phyloP scores from a whole-genome alignment of 2,888 invertebrate genomes.

The Lymantria dispar region DNA sequence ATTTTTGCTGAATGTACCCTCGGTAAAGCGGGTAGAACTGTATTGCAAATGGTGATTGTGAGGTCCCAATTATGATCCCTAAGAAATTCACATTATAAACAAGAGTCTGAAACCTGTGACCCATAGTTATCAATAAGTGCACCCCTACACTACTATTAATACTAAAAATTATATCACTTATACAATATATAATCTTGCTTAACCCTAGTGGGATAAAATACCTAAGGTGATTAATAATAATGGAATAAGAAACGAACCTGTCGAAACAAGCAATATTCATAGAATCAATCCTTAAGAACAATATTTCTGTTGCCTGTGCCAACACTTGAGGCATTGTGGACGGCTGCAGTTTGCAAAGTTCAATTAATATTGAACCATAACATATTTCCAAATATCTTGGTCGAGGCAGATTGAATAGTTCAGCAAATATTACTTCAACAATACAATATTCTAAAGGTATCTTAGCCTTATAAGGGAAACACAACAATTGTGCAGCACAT shows the following conservation, averaged over 20 bases:
- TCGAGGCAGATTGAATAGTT: constrained; percentile 95
- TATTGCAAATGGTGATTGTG: too few species aligned
- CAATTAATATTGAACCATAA: constrained; percentile 97
- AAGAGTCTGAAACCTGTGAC: too few species aligned
- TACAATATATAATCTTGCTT: too few species aligned
- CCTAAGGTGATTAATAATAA: background rate
- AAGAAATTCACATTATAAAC: too few species aligned
- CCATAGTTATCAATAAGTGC: too few species aligned
- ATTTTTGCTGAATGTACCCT: too few species aligned
- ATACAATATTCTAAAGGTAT: constrained; percentile 99
- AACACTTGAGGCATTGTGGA: constrained; percentile 98
- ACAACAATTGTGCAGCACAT: constrained; percentile 95
- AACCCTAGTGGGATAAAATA: too few species aligned
- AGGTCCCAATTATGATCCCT: too few species aligned
- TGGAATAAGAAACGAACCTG: constrained; percentile 73
- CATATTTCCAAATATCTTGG: constrained; percentile 95
- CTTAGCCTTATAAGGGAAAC: constrained; percentile 95
- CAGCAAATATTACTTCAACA: constrained; percentile 97
- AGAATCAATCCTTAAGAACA: constrained; percentile 97
- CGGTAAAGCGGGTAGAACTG: too few species aligned
- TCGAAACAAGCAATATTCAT: constrained; percentile 99
- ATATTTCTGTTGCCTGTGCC: constrained; percentile 98
- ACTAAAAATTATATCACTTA: too few species aligned
- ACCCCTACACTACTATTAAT: too few species aligned
- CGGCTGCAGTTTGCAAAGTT: constrained; percentile 97